Base-by-base conservation (phyloP, 2,888 invertebrate genomes). In the Lamellibrachia columna region DNA sequence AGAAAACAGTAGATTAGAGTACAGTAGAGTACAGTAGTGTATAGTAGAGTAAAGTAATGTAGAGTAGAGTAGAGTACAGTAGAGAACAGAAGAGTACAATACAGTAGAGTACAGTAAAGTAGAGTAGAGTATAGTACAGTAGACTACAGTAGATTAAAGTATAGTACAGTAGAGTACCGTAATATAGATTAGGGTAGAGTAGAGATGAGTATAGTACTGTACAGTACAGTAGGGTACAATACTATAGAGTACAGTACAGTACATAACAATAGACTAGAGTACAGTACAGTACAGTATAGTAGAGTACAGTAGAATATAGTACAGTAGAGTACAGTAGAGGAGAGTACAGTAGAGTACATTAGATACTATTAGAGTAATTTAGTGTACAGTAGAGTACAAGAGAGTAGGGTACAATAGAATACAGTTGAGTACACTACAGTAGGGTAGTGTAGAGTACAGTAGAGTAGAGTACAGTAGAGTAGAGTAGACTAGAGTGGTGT, bases 381-480 rank as follows among this genome's bases (percentile, higher is more conserved):
- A 93, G 75, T 92, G 93, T 91, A 93, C 90, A 93, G 91, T 90
- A 91, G 53, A 93, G 92, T 91, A 93, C 58, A 93, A 93, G 90
- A 93, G 7, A 90, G 90, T 9, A 90, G 7, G 9, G 90, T 9
- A 90, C 90, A 90, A 11, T 9, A 90, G 7, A 52, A 52, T 91
- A 91, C 90, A 92, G 92, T 92, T 90, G 90, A 93, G 92, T 92
- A 93, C 91, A 93, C 93, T 91, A 93, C 90, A 93, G 92, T 93
- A 93, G 52, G 93, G 90, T 91, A 93, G 92, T 93, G 93, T 55
- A 93, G 53, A 93, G 93, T 92, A 93, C 92, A 93, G 93, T 93
- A 93, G 90, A 93, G 93, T 92, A 93, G 58, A 93, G 93, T 92
- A 92, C 75, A 94, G 93, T 92, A 92, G 92, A 94, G 93, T 92